Conservation (phyloP, 2,797 vertebrate genomes). For the Perodicticus potto region DNA sequence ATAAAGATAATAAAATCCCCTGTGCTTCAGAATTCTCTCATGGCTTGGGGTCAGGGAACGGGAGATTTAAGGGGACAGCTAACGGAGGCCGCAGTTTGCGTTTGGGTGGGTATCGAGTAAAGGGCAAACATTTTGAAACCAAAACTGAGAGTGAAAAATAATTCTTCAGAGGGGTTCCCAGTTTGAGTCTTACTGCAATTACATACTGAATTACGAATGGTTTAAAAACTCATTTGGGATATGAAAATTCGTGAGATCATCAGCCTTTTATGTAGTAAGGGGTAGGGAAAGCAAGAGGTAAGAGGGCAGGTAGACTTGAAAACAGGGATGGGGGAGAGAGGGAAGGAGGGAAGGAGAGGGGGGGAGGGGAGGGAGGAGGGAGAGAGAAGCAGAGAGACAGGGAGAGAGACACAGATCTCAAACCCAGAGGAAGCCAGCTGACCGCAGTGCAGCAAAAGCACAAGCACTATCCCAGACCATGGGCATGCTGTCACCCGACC, state of each 20-base stretch:
- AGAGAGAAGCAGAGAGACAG: too few species aligned
- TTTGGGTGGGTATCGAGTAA: accelerated
- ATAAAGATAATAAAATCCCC: neutral
- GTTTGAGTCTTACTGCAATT: neutral
- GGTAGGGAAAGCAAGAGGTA: slow-evolving; percentile 46
- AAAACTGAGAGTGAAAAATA: slow-evolving; percentile 34
- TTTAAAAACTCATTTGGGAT: slow-evolving; percentile 41
- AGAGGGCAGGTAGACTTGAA: slow-evolving; percentile 65
- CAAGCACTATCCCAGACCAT: slow-evolving; percentile 86
- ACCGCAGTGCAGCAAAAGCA: slow-evolving; percentile 85
- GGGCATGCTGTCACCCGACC: slow-evolving; percentile 87
- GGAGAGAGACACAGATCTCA: neutral
- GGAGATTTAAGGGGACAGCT: neutral
- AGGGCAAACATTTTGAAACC: slow-evolving; percentile 44
- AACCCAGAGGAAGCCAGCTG: slow-evolving; percentile 78
- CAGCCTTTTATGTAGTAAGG: slow-evolving; percentile 55
- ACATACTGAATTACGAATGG: neutral
- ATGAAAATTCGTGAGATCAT: slow-evolving; percentile 63
- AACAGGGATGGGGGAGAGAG: neutral
- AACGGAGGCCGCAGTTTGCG: neutral
- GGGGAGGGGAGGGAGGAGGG: accelerated
- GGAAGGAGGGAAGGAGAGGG: too few species aligned
- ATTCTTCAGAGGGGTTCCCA: neutral
- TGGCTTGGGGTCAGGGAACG: neutral
- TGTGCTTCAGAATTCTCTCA: neutral